Conservation (phyloP, 2,113 vertebrate species). For the Colossoma macropomum region DNA sequence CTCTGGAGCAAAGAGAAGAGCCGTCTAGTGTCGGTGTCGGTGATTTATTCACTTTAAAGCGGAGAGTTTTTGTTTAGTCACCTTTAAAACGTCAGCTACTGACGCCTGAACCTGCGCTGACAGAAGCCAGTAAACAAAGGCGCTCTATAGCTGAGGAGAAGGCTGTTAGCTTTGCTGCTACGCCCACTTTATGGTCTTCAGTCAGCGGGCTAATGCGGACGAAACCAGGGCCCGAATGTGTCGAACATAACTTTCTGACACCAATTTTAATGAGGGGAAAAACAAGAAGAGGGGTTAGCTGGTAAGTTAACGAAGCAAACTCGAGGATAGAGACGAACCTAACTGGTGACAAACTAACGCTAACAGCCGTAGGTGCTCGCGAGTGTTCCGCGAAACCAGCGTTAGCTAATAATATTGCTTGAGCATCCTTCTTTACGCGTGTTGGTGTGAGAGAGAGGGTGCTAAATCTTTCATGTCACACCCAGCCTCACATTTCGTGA, state of each 20-base stretch:
- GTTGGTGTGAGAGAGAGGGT: background rate
- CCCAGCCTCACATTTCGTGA: background rate
- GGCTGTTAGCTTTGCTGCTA: background rate
- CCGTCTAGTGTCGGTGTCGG: background rate
- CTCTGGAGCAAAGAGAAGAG: background rate
- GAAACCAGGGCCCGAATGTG: constrained; percentile 9
- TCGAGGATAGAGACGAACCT: background rate
- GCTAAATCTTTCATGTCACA: background rate
- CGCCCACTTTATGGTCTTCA: background rate
- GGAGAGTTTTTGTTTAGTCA: background rate
- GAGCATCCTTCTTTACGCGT: background rate
- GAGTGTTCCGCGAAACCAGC: background rate
- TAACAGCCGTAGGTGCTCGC: background rate
- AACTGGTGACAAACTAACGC: background rate
- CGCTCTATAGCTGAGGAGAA: background rate
- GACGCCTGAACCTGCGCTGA: background rate
- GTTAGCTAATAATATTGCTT: background rate
- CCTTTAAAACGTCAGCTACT: background rate
- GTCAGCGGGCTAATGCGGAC: background rate
- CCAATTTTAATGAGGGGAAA: background rate
- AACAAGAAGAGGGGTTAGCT: too few species aligned
- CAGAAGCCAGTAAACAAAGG: background rate
- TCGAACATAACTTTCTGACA: background rate
- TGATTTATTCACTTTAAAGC: constrained; percentile 10
- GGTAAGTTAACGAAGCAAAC: background rate